Percentiles rank a stretch among this genome's conserved stretches.
phyloP scores from a whole-genome alignment of 2,797 vertebrate species.

The Ctenopoma multispine region DNA sequence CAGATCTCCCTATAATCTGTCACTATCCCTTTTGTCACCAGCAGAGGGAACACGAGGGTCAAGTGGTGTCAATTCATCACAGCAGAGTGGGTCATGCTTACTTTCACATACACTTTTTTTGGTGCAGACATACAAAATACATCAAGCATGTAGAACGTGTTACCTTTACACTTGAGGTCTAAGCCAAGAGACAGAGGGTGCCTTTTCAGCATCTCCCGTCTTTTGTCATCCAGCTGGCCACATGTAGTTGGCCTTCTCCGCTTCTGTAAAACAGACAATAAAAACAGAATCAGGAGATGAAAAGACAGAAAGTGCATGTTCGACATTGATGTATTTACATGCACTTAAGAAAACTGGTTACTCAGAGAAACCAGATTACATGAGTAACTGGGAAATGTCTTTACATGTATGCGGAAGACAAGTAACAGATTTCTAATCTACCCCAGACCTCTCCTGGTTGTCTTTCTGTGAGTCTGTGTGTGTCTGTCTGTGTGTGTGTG shows the following conservation, averaged over 20 bases:
- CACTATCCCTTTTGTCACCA: slow-evolving; percentile 65
- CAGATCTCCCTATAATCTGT: slow-evolving; percentile 73
- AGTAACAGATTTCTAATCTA: too few species aligned
- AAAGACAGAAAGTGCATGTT: slow-evolving; percentile 12
- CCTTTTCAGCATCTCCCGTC: slow-evolving; percentile 95
- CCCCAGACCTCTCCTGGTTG: too few species aligned
- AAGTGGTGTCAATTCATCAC: slow-evolving; percentile 53
- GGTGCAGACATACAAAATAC: not conserved
- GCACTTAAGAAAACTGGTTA: not conserved
- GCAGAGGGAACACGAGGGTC: slow-evolving; percentile 71
- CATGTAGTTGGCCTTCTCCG: slow-evolving; percentile 93
- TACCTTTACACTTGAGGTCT: slow-evolving; percentile 95
- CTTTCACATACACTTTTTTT: slow-evolving; percentile 3
- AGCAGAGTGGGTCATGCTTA: slow-evolving; percentile 33
- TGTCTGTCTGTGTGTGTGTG: too few species aligned
- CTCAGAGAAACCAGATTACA: too few species aligned
- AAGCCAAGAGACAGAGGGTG: slow-evolving; percentile 93
- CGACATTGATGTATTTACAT: not conserved
- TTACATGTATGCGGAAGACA: too few species aligned
- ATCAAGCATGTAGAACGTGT: not conserved
- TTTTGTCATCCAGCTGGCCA: slow-evolving; percentile 95
- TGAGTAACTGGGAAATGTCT: too few species aligned
- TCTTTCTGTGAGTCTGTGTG: too few species aligned
- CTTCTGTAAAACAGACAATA: slow-evolving; percentile 83
- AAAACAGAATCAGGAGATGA: slow-evolving; percentile 2